A percentile compares a stretch with the other conserved stretches of the same genome.
Evolutionary conservation across 1,140 invertebrate genomes (phyloP).

Genomic region (Formica selysi): DNA sequence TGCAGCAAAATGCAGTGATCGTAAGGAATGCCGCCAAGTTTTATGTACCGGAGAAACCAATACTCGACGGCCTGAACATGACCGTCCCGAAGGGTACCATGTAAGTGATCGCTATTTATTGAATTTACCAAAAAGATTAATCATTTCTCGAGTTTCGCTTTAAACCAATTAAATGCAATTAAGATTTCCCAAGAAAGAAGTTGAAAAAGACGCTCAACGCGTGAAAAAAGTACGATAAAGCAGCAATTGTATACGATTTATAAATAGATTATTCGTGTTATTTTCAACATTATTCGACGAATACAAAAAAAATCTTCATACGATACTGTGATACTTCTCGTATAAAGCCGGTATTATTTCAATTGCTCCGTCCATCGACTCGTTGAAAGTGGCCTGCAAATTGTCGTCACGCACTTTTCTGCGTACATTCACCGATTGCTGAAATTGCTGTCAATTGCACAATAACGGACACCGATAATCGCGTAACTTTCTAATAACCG

Average conservation of each 20-base stretch:
- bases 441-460: slow-evolving; percentile 36
- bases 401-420: slow-evolving; percentile 37
- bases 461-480: slow-evolving; percentile 7
- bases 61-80: slow-evolving; percentile 88
- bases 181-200: not conserved
- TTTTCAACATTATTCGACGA: not conserved
- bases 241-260: not conserved
- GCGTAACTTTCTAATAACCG: slow-evolving; percentile 29
- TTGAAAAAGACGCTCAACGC: not conserved
- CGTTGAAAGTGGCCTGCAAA: slow-evolving; percentile 19
- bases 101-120: slow-evolving; percentile 84
- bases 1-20: slow-evolving; percentile 83
- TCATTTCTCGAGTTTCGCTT: not conserved
- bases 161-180: not conserved
- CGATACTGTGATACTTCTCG: not conserved
- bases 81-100: slow-evolving; percentile 89
- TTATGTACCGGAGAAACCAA: slow-evolving; percentile 86
- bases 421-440: slow-evolving; percentile 41
- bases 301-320: not conserved
- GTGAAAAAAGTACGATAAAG: not conserved
- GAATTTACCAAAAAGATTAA: not conserved
- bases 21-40: slow-evolving; percentile 87
- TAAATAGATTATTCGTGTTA: not conserved
- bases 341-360: not conserved
- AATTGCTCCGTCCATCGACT: slow-evolving; percentile 28